Conservation (phyloP, 2,113 vertebrate genomes). For the Cavia porcellus region DNA sequence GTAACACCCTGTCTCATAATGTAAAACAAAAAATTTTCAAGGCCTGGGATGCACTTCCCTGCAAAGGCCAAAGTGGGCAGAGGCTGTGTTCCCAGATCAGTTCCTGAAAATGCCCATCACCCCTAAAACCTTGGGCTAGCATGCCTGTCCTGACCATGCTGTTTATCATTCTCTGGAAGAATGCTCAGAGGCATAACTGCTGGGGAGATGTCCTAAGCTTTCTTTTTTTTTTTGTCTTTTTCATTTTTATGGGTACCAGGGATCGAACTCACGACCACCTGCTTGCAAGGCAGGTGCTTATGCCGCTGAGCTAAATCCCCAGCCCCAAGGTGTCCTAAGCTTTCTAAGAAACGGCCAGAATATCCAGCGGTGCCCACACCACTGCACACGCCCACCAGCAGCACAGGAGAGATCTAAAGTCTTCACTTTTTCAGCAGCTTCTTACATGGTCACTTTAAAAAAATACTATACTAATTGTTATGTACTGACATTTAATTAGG, state of each 20-base stretch:
- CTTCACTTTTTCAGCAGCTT: background rate
- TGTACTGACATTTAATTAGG: background rate
- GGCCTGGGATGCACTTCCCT: background rate
- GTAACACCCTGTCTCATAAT: background rate
- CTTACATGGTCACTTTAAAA: background rate
- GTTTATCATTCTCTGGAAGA: background rate
- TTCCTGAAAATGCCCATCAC: background rate
- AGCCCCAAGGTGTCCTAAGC: background rate
- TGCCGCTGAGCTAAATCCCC: too few species aligned
- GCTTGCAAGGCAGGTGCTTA: too few species aligned
- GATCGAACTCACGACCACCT: too few species aligned
- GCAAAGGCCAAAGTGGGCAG: background rate
- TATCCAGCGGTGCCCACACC: background rate
- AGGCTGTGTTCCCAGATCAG: background rate
- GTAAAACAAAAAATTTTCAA: background rate
- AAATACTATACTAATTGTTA: background rate
- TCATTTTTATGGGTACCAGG: too few species aligned
- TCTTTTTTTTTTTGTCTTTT: too few species aligned
- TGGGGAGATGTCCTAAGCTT: background rate
- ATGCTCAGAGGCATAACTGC: background rate
- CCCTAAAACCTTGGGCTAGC: background rate
- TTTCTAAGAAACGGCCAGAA: background rate
- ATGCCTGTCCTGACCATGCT: background rate
- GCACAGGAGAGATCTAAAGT: background rate
- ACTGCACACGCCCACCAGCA: background rate